Evolutionary conservation across 2,888 invertebrate genomes (phyloP).

Genomic region (Epicampocera succincta): DNA sequence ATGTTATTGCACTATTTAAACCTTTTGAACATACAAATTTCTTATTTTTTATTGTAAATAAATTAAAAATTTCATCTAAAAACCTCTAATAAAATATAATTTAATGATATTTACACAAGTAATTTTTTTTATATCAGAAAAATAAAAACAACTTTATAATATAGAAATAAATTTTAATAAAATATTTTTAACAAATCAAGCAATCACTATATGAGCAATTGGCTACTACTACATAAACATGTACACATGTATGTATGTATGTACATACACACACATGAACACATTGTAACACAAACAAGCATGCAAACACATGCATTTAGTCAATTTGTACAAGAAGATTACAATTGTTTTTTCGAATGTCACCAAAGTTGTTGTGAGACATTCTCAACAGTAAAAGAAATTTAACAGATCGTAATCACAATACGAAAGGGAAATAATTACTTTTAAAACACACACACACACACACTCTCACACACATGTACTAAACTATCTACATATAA

Average conservation of each 20-base stretch:
- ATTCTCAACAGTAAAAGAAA: slow-evolving; percentile 17
- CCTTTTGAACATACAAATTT: too few relatives aligned
- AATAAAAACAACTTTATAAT: too few relatives aligned
- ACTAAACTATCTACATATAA: not conserved
- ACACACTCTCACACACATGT: not conserved
- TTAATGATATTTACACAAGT: too few relatives aligned
- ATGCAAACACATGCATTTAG: slow-evolving; percentile 14
- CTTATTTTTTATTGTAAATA: too few relatives aligned
- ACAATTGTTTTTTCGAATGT: slow-evolving; percentile 23
- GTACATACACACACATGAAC: slow-evolving; percentile 5
- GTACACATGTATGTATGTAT: too few relatives aligned
- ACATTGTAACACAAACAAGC: not conserved
- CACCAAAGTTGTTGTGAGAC: slow-evolving; percentile 17
- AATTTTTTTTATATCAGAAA: too few relatives aligned
- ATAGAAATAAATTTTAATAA: slow-evolving; percentile 9
- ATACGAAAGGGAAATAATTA: slow-evolving; percentile 20
- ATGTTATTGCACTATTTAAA: too few relatives aligned
- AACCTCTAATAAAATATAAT: too few relatives aligned
- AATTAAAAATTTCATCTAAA: too few relatives aligned
- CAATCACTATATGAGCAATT: slow-evolving; percentile 8
- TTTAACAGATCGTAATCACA: slow-evolving; percentile 27
- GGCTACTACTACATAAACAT: slow-evolving; percentile 23
- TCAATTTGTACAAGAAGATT: slow-evolving; percentile 35
- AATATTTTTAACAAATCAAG: slow-evolving; percentile 16
- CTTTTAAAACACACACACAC: slow-evolving; percentile 23